These are phyloP conservation scores for Columba livia DNA, from an alignment of 2,113 vertebrate species.

Conservation along the genomic window DNA sequence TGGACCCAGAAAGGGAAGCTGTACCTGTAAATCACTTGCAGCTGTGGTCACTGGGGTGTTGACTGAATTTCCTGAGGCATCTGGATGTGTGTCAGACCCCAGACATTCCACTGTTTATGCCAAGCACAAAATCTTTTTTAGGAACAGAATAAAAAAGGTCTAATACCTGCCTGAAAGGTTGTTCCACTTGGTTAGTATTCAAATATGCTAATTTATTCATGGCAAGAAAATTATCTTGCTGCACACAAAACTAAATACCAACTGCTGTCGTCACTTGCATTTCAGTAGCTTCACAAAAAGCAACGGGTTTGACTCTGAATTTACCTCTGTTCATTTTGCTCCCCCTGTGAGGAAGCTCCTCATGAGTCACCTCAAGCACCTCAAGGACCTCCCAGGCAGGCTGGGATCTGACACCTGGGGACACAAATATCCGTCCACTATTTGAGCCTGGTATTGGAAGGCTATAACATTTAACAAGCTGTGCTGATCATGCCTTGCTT, in stretches of 20 bases:
- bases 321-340: background rate
- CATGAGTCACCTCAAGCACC: background rate
- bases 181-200: slow-evolving; percentile 8
- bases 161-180: background rate
- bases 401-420: background rate
- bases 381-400: background rate
- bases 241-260: background rate
- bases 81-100: background rate
- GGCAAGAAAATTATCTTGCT: background rate
- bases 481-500: background rate
- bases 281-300: background rate
- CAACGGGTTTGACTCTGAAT: background rate
- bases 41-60: background rate
- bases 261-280: background rate
- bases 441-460: background rate
- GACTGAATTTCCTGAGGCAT: background rate
- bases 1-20: background rate
- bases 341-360: background rate
- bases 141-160: background rate
- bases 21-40: background rate
- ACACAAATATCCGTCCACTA: background rate
- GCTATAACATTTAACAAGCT: background rate
- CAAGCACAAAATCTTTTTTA: background rate
- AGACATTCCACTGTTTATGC: background rate
- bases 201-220: slow-evolving; percentile 37